Base-by-base conservation (phyloP, 1,140 invertebrate species). In the Latrodectus geometricus region DNA sequence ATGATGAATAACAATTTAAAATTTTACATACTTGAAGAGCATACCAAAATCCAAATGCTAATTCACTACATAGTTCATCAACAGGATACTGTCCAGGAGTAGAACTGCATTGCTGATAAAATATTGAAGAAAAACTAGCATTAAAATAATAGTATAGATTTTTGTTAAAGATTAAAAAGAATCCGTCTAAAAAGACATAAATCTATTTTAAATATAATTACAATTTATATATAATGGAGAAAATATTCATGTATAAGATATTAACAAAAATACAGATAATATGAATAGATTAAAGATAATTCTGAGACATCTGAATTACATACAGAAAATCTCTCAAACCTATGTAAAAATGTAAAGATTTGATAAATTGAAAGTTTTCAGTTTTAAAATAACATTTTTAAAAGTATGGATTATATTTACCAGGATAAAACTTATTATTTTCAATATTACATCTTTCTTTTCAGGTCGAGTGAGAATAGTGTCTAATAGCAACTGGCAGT, bases 1-100 rank as follows among this genome's bases (percentile, higher is more conserved):
- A 35, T 35, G 2, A 35, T 35, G 35, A 35, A 35, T 35, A 35
- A 35, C 35, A 35, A 35, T 35, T 35, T 35, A 35, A 35, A 35
- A 65, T n/a, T 15, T 9, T 74, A 52, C 49, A 56, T 89, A 95
- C 94, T 92, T 98, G 96, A 54, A 98, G 91, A 72, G 95, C 94
- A 90, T 96, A 98, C 97, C 97, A 98, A 91, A 98, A 96, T 0
- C 95, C 94, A 91, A 98, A 95, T 0, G 96, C 94, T 88, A 97
- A 92, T 72, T 94, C 95, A 90, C 96, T 97, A 76, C 94, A 94
- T 0, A 93, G 95, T 91, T 97, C 97, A 89, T 97, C 95, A 4
- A 95, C 92, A 0, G 96, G 96, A 92, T 96, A 97, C 82, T 95
- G 93, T 0, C 96, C 96, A 17, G 95, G 94, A 83, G 95, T 93